phyloP scores from a whole-genome alignment of 2,113 vertebrate genomes.

The Scopus umbretta region DNA sequence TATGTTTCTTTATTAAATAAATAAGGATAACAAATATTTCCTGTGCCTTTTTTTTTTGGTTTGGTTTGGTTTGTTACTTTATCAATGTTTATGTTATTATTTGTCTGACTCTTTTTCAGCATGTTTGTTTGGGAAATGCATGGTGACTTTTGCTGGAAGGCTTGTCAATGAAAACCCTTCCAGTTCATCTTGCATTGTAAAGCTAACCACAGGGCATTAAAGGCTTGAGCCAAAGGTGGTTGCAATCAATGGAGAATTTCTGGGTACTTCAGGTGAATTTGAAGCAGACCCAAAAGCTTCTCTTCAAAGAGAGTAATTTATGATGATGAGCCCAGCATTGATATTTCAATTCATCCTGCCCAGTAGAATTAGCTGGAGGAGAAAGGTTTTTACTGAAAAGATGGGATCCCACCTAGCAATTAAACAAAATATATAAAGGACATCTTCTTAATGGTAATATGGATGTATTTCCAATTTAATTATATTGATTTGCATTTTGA shows the following conservation, averaged over 20 bases:
- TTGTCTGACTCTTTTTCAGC: not conserved
- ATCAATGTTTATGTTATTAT: not conserved
- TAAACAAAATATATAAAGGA: not conserved
- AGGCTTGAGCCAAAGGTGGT: not conserved
- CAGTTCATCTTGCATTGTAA: not conserved
- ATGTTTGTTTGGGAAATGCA: not conserved
- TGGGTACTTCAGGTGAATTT: not conserved
- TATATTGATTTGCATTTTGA: not conserved
- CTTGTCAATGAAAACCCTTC: not conserved
- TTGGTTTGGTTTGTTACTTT: not conserved
- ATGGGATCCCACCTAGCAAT: not conserved
- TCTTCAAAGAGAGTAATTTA: not conserved
- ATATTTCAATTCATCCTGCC: not conserved
- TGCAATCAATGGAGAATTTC: not conserved
- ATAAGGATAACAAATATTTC: constrained; percentile 48
- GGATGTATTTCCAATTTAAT: not conserved
- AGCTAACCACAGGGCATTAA: not conserved
- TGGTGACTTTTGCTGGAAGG: not conserved
- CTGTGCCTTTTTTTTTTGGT: not conserved
- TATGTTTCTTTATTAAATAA: constrained; percentile 62
- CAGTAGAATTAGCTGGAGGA: not conserved
- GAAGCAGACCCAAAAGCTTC: not conserved
- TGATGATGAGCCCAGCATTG: not conserved
- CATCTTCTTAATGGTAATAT: not conserved
- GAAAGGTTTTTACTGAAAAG: not conserved